Evolutionary conservation across 2,797 vertebrate genomes (phyloP), one percentile per base, ranked within the genome.

Genomic region (Melanitta fusca): DNA sequence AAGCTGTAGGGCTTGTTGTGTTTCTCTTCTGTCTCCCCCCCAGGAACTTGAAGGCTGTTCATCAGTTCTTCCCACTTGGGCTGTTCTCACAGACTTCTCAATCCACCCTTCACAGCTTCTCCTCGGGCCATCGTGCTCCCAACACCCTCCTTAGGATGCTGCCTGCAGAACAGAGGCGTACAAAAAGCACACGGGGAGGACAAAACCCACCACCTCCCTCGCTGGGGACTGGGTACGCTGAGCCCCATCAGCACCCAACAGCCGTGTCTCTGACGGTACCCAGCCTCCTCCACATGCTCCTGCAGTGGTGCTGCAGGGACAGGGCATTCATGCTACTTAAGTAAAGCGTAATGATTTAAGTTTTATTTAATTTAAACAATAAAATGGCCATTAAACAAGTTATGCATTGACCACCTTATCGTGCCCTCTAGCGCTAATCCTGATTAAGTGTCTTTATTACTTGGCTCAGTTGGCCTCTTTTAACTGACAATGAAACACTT

Each of bases 361-460:
- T 96, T 95, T 94, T 89, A 97, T 97, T 97, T 97, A 96, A 97
- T 96, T 96, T 93, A 79, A 95, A 96, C 90, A 93, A 92, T 96
- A 95, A 93, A 94, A 95, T 72, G 70, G 82, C 89, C 83, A 93
- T 97, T 96, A 96, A 96, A 89, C 74, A 92, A 91, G 90, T 92
- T 94, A 94, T 83, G 88, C 94, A 88, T 95, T 91, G 97, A 93
- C 95, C 95, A 94, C 96, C 91, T 96, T 65, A 94, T 80, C 85
- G 19, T 95, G 95, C 91, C 94, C 92, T 95, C 95, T 91, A 92
- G 89, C 11, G 54, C 94, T 93, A 96, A 91, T 91, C 90, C 83
- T 93, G 93, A 94, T 92, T 95, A 95, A 95, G 90, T 93, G 85
- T 89, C 93, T 96, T 96, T 95, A 96, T 97, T 96, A 94, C 95